Conservation (phyloP, 1,140 invertebrate genomes). For the Rhopalosiphum padi region DNA sequence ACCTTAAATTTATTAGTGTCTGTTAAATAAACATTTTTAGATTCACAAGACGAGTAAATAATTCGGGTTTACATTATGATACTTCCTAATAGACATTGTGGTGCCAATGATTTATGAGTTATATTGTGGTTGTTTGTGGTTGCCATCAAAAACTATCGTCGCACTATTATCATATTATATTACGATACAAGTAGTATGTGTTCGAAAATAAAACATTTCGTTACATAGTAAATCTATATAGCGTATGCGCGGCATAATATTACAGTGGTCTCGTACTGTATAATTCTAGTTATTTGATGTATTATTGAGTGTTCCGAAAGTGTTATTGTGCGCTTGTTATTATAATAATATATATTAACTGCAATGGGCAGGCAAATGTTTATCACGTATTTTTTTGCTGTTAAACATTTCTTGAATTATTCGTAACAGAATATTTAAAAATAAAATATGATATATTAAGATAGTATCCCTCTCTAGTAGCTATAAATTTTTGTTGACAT, state of each 20-base stretch:
- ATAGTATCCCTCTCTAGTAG: background rate
- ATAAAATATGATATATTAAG: conserved; percentile 22
- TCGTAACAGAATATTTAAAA: background rate
- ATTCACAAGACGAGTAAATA: background rate
- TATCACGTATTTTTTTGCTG: background rate
- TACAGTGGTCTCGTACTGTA: background rate
- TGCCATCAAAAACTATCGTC: background rate
- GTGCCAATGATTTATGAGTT: background rate
- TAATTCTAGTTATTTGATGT: background rate
- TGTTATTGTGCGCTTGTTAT: background rate
- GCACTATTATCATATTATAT: background rate
- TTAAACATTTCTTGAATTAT: background rate
- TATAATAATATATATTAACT: background rate
- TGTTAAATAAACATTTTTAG: background rate
- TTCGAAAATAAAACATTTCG: background rate
- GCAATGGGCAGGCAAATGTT: background rate
- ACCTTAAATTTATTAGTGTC: background rate
- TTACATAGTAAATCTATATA: background rate
- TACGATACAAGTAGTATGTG: background rate
- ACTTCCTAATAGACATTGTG: background rate
- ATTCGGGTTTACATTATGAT: background rate
- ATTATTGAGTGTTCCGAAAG: background rate
- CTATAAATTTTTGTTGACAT: conserved; percentile 36
- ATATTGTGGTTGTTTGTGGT: background rate
- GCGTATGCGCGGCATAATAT: background rate